Evolutionary conservation across 2,888 invertebrate species (phyloP), one percentile per base, ranked within the genome.

Genomic region (Hyles lineata): DNA sequence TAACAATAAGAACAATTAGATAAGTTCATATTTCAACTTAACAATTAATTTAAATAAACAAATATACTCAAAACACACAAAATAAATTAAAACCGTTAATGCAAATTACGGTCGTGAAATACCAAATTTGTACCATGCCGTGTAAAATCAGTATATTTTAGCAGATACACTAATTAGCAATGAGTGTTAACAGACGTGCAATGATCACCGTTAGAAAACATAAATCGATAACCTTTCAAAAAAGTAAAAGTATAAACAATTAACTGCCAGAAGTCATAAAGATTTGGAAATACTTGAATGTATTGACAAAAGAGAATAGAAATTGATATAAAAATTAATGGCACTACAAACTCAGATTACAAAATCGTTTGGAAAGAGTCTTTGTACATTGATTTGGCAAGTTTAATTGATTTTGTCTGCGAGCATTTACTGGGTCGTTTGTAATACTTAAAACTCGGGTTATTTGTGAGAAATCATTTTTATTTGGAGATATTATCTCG

Each of bases 161-260:
- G 3, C 5, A 63, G 35, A 43, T 23, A 35, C 63, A 63, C 25
- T 25, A 60, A 60, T 60, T 25, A 63, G 43, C n/a, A 43, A 63
- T 63, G 43, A 63, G 35, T 63, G 63, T 63, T 63, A 63, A 21
- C 7, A 9, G 43, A 67, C 67, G 50, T 23, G 67, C 67, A 21
- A 43, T 21, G 15, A 9, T 63, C 63, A 50, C 67, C 67, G 67
- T 67, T 63, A 50, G 23, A 43, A 15, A 17, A 50, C 15, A 23
- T 29, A 23, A 19, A 67, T 23, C 50, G 21, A 2, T 67, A 50
- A 67, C 67, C 67, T 50, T 67, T 67, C 11, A 35, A 43, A 5
- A 63, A 63, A 67, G 67, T 67, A 67, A 67, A 67, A 67, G 67
- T 67, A 23, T 43, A 15, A 23, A 23, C 43, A 11, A 50, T 67